Conservation (phyloP, 2,888 invertebrate genomes). For the Dendrolimus houi region DNA sequence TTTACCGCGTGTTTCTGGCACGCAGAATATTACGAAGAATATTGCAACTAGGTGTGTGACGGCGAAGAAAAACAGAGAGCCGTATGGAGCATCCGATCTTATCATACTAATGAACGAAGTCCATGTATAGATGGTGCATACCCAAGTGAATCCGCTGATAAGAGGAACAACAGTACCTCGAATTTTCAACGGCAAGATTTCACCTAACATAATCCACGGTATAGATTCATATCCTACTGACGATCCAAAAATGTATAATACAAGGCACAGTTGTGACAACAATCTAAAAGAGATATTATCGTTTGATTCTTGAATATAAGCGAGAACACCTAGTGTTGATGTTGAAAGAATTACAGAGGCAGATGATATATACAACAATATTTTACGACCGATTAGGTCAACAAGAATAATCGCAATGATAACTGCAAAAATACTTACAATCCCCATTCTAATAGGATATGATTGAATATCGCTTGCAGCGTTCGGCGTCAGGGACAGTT, state of each 20-base stretch:
- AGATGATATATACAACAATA: slow-evolving; percentile 89
- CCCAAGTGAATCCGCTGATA: slow-evolving; percentile 91
- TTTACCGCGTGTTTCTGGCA: slow-evolving; percentile 96
- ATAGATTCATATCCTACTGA: slow-evolving; percentile 91
- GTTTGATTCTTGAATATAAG: slow-evolving; percentile 42
- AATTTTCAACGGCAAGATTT: slow-evolving; percentile 91
- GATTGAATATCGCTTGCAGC: slow-evolving; percentile 84
- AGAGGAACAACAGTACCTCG: slow-evolving; percentile 93
- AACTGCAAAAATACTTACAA: slow-evolving; percentile 92
- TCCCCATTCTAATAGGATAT: slow-evolving; percentile 90
- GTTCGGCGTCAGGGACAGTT: slow-evolving; percentile 78
- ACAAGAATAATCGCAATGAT: slow-evolving; percentile 91
- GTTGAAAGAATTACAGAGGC: slow-evolving; percentile 85
- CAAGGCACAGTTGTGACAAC: slow-evolving; percentile 87
- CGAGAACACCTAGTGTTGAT: slow-evolving; percentile 80
- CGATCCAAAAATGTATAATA: slow-evolving; percentile 90
- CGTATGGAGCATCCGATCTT: slow-evolving; percentile 73
- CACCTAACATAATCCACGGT: slow-evolving; percentile 95
- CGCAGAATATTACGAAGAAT: slow-evolving; percentile 87
- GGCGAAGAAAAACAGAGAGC: slow-evolving; percentile 84
- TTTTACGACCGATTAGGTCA: slow-evolving; percentile 93
- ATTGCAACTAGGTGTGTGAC: slow-evolving; percentile 85
- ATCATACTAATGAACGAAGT: slow-evolving; percentile 90
- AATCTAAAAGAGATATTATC: slow-evolving; percentile 69
- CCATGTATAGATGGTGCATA: slow-evolving; percentile 83